A percentile compares a stretch with the other conserved stretches of the same genome.
Evolutionary conservation across 1,140 invertebrate genomes (phyloP).

Genomic region (Musca domestica): DNA sequence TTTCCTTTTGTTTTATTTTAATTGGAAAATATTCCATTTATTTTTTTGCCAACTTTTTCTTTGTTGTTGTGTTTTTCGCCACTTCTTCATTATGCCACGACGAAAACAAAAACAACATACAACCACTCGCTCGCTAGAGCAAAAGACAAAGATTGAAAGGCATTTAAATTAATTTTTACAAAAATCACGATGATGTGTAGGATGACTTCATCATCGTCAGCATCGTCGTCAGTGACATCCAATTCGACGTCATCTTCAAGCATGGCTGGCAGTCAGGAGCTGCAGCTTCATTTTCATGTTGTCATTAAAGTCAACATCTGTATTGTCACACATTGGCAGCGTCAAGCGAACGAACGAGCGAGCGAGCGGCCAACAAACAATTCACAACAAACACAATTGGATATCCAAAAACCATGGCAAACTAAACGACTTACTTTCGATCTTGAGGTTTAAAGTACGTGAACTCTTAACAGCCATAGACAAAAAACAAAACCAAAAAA

Average conservation of each 20-base stretch:
- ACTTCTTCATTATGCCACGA: slow-evolving; percentile 14
- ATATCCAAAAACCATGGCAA: no score
- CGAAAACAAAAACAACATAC: not conserved
- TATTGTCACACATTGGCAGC: slow-evolving; percentile 12
- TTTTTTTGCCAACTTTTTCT: not conserved
- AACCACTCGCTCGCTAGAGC: not conserved
- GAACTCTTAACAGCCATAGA: not conserved
- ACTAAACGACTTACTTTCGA: no score
- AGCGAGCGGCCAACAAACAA: no score
- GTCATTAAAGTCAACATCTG: slow-evolving; percentile 12
- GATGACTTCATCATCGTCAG: slow-evolving; percentile 21
- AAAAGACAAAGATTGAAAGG: not conserved
- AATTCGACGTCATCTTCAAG: not conserved
- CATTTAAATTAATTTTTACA: slow-evolving; percentile 18
- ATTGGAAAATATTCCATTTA: no score
- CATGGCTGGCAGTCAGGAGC: not conserved
- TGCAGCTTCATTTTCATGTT: slow-evolving; percentile 11
- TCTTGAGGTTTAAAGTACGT: slow-evolving; percentile 15
- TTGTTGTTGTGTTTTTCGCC: not conserved
- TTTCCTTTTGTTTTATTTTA: no score
- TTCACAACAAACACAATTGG: no score
- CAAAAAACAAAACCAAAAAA: not conserved
- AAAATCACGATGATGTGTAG: slow-evolving; percentile 24
- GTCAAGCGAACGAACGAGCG: no score
- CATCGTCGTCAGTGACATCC: not conserved